Conservation (phyloP, 2,888 invertebrate genomes). For the Iphiclides podalirius region DNA sequence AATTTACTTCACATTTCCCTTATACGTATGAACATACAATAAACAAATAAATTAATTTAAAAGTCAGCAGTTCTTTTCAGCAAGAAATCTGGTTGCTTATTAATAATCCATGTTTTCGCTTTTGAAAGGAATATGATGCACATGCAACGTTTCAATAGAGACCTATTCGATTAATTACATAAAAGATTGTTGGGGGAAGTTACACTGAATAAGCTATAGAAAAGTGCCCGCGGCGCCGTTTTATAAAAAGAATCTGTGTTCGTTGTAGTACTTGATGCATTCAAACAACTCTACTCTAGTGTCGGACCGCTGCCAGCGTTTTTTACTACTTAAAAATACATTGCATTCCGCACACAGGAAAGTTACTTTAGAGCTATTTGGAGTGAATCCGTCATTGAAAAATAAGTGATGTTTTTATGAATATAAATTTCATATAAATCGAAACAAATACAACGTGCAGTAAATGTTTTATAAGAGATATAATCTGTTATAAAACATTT, state of each 20-base stretch:
- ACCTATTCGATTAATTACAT: constrained; percentile 14
- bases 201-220: constrained; percentile 13
- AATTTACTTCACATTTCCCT: too few species aligned
- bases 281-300: constrained; percentile 19
- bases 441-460: too few species aligned
- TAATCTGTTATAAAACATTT: too few species aligned
- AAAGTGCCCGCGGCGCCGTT: constrained; percentile 4
- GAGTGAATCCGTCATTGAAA: constrained; percentile 1
- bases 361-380: constrained; percentile 14
- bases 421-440: too few species aligned
- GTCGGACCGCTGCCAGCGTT: constrained; percentile 15
- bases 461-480: too few species aligned
- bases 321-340: constrained; percentile 23
- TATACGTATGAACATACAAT: too few species aligned
- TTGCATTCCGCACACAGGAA: constrained; percentile 8
- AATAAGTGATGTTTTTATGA: neutral
- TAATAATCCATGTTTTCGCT: too few species aligned
- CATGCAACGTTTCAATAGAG: too few species aligned
- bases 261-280: constrained; percentile 22
- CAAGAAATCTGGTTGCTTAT: too few species aligned
- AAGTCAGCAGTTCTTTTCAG: too few species aligned
- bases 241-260: constrained; percentile 16
- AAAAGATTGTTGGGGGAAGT: constrained; percentile 12
- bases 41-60: too few species aligned
- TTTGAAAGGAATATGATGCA: too few species aligned